phyloP scores from a whole-genome alignment of 1,140 invertebrate genomes.

The Sinella curviseta region DNA sequence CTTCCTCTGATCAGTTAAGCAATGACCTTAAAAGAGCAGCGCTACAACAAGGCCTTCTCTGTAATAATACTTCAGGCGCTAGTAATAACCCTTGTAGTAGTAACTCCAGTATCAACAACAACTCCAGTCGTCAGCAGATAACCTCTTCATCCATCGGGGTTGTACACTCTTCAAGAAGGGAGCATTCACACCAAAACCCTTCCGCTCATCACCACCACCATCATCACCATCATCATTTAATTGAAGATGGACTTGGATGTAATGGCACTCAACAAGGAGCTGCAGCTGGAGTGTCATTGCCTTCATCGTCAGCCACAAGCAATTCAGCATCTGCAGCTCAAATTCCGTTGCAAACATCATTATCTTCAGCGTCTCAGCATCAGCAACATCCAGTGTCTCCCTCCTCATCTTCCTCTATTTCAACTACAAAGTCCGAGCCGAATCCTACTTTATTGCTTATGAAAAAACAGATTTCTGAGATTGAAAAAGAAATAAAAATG shows the following conservation, averaged over 20 bases:
- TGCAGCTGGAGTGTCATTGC: background rate
- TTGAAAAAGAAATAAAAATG: constrained; percentile 70
- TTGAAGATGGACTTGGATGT: constrained; percentile 19
- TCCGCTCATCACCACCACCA: background rate
- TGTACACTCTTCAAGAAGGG: background rate
- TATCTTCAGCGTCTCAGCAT: background rate
- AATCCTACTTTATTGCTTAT: constrained; percentile 64
- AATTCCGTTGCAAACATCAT: background rate
- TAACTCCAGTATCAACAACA: background rate
- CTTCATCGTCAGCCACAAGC: background rate
- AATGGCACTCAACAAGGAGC: background rate
- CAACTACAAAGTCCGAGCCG: constrained; percentile 34
- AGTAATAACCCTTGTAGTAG: constrained; percentile 2
- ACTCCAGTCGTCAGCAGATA: background rate
- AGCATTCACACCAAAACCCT: background rate
- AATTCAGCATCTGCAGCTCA: background rate
- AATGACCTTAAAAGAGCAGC: constrained; percentile 18
- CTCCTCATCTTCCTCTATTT: background rate
- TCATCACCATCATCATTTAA: background rate
- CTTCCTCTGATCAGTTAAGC: constrained; percentile 6
- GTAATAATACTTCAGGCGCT: background rate
- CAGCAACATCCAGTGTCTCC: background rate
- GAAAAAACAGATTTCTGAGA: constrained; percentile 73
- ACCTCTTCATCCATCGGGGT: background rate
- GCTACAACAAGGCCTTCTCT: background rate